Evolutionary conservation across 2,888 invertebrate species (phyloP).

Genomic region (Cordilura impudica): DNA sequence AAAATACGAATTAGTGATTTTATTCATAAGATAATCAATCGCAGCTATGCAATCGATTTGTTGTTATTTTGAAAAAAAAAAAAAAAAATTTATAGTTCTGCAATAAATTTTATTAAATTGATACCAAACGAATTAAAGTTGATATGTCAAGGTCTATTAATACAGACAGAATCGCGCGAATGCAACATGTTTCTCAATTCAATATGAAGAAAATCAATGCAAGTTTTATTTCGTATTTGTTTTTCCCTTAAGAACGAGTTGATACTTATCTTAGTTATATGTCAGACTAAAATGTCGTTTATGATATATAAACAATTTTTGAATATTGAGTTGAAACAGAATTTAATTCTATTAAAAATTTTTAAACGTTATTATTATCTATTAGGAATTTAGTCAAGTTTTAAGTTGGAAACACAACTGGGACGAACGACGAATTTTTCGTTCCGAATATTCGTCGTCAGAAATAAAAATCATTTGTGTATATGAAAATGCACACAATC

Average conservation of each 20-base stretch:
- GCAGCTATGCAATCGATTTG: constrained; percentile 61
- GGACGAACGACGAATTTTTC: no score
- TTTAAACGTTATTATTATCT: no score
- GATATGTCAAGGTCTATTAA: constrained; percentile 63
- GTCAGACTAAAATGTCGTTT: neutral
- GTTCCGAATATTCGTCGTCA: no score
- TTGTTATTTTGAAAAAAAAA: constrained; percentile 43
- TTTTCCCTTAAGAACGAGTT: no score
- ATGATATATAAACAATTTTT: constrained; percentile 5
- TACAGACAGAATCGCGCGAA: constrained; percentile 22
- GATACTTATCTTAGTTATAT: no score
- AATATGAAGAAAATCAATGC: constrained; percentile 58
- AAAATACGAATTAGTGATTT: constrained; percentile 43
- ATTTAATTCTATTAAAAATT: no score
- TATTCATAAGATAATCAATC: constrained; percentile 60
- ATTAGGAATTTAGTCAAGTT: no score
- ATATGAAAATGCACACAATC: no score
- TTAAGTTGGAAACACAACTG: no score
- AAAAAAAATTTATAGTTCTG: constrained; percentile 40
- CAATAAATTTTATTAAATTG: constrained; percentile 62
- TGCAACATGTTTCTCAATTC: constrained; percentile 57
- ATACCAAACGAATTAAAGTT: constrained; percentile 62
- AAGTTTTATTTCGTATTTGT: neutral
- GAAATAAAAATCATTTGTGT: no score
- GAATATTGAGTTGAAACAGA: no score